Evolutionary conservation across 1,140 invertebrate genomes (phyloP).

Genomic region (Drosophila bipectinata): DNA sequence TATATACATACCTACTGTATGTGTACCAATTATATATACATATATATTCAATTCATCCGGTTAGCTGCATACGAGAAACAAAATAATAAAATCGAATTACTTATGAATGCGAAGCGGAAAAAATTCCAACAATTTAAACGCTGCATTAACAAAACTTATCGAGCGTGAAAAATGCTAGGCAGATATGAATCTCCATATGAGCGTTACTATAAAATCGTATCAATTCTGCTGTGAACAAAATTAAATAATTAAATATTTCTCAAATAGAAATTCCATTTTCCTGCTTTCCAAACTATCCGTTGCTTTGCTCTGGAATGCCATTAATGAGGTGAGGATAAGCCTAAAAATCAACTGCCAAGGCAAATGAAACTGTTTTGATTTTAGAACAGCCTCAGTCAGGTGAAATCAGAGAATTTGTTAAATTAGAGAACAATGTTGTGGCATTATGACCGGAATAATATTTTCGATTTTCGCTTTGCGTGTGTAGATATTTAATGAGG

Average conservation of each 20-base stretch:
- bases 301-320: constrained; percentile 4
- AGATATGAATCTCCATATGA: constrained; percentile 12
- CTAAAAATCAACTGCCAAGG: constrained; percentile 46
- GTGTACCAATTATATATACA: constrained; percentile 14
- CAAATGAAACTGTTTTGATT: constrained; percentile 15
- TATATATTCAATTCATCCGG: constrained; percentile 30
- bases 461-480: constrained; percentile 50
- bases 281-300: constrained; percentile 1
- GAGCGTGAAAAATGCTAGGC: constrained; percentile 46
- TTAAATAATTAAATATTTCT: constrained; percentile 42
- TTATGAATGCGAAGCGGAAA: constrained; percentile 41
- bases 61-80: constrained; percentile 9
- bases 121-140: constrained; percentile 41
- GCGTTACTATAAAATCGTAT: constrained; percentile 12
- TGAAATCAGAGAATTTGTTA: constrained; percentile 26
- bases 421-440: constrained; percentile 43
- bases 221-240: constrained; percentile 63
- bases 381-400: constrained; percentile 15
- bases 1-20: constrained; percentile 49
- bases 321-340: constrained; percentile 19
- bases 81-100: constrained; percentile 24
- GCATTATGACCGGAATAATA: constrained; percentile 37
- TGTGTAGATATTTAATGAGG: constrained; percentile 59
- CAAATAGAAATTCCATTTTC: constrained; percentile 13
- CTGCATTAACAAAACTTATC: constrained; percentile 51